A percentile compares a stretch with the other conserved stretches of the same genome.
phyloP scores from a whole-genome alignment of 92 coral and sea anemone genomes.

The Umimayanthus chanpuru region DNA sequence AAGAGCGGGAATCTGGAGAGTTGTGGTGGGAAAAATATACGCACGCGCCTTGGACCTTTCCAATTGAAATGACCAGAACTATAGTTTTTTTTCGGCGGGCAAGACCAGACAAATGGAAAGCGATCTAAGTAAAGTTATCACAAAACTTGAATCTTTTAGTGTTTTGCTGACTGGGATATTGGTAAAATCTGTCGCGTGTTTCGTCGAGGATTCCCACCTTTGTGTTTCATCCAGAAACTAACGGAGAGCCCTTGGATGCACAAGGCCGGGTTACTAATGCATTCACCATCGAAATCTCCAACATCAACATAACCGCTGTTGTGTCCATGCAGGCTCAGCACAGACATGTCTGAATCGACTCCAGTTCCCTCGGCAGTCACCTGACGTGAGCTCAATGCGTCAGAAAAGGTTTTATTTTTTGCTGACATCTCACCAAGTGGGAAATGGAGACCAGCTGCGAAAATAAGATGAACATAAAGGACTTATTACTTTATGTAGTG shows the following conservation, averaged over 20 bases:
- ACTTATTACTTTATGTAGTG: not conserved
- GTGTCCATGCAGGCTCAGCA: slow-evolving; percentile 22
- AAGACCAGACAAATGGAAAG: too few species aligned
- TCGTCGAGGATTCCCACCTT: not conserved
- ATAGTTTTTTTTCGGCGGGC: too few species aligned
- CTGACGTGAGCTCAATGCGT: not conserved
- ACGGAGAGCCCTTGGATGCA: slow-evolving; percentile 30
- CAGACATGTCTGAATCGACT: slow-evolving; percentile 26
- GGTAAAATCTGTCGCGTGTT: not conserved
- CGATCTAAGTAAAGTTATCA: too few species aligned
- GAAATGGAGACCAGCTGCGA: not conserved
- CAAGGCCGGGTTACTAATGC: slow-evolving; percentile 30
- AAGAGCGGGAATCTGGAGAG: too few species aligned
- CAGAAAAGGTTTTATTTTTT: slow-evolving; percentile 6
- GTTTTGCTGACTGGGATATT: not conserved
- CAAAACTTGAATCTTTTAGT: not conserved
- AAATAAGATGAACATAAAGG: too few species aligned
- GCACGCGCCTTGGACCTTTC: too few species aligned
- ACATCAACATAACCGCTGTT: slow-evolving; percentile 22
- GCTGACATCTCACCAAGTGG: slow-evolving; percentile 17
- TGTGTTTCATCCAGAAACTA: slow-evolving; percentile 43
- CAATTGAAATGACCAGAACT: too few species aligned
- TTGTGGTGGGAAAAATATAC: too few species aligned
- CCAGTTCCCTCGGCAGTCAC: slow-evolving; percentile 27
- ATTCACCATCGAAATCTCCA: slow-evolving; percentile 16